Conservation (phyloP, 2,888 invertebrate species). For the Drosophila ochracea region DNA sequence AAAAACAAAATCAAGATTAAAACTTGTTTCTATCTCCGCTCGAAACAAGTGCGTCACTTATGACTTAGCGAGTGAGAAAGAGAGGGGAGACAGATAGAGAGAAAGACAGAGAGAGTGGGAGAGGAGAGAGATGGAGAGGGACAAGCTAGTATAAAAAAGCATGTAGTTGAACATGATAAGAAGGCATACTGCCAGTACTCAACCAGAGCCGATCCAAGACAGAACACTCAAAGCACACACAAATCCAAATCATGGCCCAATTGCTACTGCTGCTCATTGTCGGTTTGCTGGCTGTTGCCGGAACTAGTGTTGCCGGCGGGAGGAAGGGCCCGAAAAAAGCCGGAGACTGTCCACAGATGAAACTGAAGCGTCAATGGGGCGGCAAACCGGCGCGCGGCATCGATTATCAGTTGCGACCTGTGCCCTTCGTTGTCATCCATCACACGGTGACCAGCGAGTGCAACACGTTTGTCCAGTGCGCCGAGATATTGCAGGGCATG, state of each 20-base stretch:
- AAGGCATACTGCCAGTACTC: slow-evolving; percentile 24
- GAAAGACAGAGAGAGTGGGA: background rate
- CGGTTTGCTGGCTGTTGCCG: background rate
- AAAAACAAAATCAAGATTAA: slow-evolving; percentile 30
- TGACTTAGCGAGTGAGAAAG: background rate
- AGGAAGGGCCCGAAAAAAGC: slow-evolving; percentile 17
- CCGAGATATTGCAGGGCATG: slow-evolving; percentile 85
- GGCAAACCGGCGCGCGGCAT: slow-evolving; percentile 85
- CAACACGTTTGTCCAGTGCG: slow-evolving; percentile 85
- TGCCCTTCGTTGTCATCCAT: slow-evolving; percentile 87
- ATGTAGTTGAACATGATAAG: slow-evolving; percentile 36
- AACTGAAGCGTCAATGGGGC: slow-evolving; percentile 88
- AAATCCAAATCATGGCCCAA: slow-evolving; percentile 15
- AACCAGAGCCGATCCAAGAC: background rate
- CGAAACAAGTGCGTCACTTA: slow-evolving; percentile 24
- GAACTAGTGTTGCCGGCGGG: background rate
- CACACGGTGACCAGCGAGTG: slow-evolving; percentile 87
- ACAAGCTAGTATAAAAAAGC: slow-evolving; percentile 26
- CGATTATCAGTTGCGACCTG: slow-evolving; percentile 87
- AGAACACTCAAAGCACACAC: background rate
- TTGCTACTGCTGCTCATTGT: slow-evolving; percentile 7
- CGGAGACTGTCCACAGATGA: slow-evolving; percentile 86
- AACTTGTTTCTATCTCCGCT: slow-evolving; percentile 37
- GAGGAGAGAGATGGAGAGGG: background rate
- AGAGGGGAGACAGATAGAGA: background rate